Conservation (phyloP, 2,888 invertebrate species). For the Phasia obesa region DNA sequence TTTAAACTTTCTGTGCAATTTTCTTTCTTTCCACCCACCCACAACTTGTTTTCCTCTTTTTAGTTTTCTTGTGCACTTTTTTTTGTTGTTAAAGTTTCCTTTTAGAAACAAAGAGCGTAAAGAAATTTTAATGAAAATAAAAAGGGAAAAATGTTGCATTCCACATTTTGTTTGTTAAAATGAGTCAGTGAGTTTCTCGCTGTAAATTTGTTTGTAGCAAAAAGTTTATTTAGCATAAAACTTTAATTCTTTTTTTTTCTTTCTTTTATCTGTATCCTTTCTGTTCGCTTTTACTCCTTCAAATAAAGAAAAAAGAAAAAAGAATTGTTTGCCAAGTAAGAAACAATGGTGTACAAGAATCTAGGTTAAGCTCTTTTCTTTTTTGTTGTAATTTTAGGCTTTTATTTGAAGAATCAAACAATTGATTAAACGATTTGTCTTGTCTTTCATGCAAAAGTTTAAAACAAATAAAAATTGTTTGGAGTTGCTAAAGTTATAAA, state of each 20-base stretch:
- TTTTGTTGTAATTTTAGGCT: conserved; percentile 2
- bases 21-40: conserved; percentile 12
- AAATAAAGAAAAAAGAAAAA: too few species aligned
- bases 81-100: conserved; percentile 12
- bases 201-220: conserved; percentile 22
- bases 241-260: conserved; percentile 35
- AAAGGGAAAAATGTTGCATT: conserved; percentile 34
- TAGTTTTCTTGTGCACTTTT: conserved; percentile 1
- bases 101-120: conserved; percentile 6
- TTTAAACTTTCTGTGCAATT: conserved; percentile 39
- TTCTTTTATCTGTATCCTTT: too few species aligned
- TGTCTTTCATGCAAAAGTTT: conserved; percentile 37
- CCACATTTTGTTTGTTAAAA: conserved; percentile 26
- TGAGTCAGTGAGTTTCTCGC: conserved; percentile 23
- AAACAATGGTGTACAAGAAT: conserved; percentile 46
- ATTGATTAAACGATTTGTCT: conserved; percentile 67
- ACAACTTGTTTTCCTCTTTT: conserved; percentile 21
- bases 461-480: conserved; percentile 31
- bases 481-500: neutral
- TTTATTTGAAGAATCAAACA: conserved; percentile 30
- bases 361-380: conserved; percentile 53
- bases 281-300: neutral
- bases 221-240: conserved; percentile 37
- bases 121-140: conserved; percentile 24
- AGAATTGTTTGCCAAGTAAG: conserved; percentile 35